These are phyloP conservation scores for Ptilodon capucinus DNA, from an alignment of 2,888 invertebrate genomes.

Conservation along the genomic window DNA sequence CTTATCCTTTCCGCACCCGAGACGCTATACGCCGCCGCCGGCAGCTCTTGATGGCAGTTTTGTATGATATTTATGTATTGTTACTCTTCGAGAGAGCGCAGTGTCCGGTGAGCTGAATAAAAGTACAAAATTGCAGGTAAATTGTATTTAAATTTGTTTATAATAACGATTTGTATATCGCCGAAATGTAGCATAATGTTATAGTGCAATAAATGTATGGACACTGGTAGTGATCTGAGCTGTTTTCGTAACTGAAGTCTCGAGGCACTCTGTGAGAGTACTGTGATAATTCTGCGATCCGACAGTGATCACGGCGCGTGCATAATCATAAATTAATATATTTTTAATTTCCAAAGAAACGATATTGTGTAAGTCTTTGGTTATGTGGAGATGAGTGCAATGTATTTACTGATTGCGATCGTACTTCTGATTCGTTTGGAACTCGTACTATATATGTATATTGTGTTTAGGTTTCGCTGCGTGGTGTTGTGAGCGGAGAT, in stretches of 20 bases:
- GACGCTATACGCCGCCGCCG: neutral
- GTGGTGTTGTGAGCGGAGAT: constrained; percentile 41
- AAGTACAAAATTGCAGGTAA: constrained; percentile 77
- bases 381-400: constrained; percentile 64
- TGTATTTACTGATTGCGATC: constrained; percentile 50
- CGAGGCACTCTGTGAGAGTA: constrained; percentile 34
- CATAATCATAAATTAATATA: constrained; percentile 63
- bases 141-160: constrained; percentile 59
- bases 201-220: constrained; percentile 75
- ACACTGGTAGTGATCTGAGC: constrained; percentile 39
- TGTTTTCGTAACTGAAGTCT: constrained; percentile 25
- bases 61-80: constrained; percentile 54
- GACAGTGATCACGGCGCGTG: constrained; percentile 47
- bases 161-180: constrained; percentile 48
- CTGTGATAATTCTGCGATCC: constrained; percentile 54
- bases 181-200: constrained; percentile 68
- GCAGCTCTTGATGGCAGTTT: constrained; percentile 36
- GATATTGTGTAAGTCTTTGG: constrained; percentile 64
- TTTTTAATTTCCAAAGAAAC: constrained; percentile 68
- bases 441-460: constrained; percentile 65
- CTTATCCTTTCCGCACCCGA: constrained; percentile 45
- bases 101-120: constrained; percentile 56
- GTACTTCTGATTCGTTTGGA: constrained; percentile 49
- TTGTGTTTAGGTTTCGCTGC: constrained; percentile 53
- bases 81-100: constrained; percentile 40